Conservation (phyloP, 1,140 invertebrate species). For the Idris sp. region DNA sequence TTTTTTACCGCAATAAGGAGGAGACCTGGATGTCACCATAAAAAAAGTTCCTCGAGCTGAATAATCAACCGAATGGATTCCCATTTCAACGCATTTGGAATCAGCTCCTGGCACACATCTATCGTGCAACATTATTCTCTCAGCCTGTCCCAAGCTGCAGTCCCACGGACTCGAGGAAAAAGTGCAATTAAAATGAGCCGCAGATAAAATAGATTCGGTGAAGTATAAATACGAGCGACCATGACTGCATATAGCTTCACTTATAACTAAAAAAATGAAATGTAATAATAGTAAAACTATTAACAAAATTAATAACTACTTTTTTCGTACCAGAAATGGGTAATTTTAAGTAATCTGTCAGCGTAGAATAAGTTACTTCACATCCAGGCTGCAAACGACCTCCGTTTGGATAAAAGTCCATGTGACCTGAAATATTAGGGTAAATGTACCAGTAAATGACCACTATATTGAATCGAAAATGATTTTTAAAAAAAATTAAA, state of each 20-base stretch:
- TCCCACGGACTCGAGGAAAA: slow-evolving; percentile 80
- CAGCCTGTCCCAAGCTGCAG: slow-evolving; percentile 72
- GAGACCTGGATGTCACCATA: slow-evolving; percentile 23
- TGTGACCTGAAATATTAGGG: slow-evolving; percentile 76
- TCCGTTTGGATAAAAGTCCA: slow-evolving; percentile 85
- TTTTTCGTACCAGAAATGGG: slow-evolving; percentile 13
- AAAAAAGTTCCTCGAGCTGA: slow-evolving; percentile 31
- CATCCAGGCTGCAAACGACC: slow-evolving; percentile 81
- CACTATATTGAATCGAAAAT: too few species aligned
- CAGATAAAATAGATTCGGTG: slow-evolving; percentile 77
- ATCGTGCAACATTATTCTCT: slow-evolving; percentile 46
- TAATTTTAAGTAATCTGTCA: slow-evolving; percentile 9
- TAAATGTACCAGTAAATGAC: too few species aligned
- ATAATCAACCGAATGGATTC: slow-evolving; percentile 57
- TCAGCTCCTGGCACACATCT: slow-evolving; percentile 38
- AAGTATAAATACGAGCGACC: slow-evolving; percentile 80
- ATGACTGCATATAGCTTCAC: slow-evolving; percentile 80
- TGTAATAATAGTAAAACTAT: too few species aligned
- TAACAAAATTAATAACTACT: neutral
- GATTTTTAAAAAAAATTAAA: too few species aligned
- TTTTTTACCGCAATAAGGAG: slow-evolving; percentile 59
- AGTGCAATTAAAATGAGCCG: slow-evolving; percentile 73
- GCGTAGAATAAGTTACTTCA: slow-evolving; percentile 1
- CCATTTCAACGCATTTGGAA: slow-evolving; percentile 63
- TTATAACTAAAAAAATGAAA: slow-evolving; percentile 70